Conservation (phyloP, 2,113 vertebrate genomes). For the Scopus umbretta region DNA sequence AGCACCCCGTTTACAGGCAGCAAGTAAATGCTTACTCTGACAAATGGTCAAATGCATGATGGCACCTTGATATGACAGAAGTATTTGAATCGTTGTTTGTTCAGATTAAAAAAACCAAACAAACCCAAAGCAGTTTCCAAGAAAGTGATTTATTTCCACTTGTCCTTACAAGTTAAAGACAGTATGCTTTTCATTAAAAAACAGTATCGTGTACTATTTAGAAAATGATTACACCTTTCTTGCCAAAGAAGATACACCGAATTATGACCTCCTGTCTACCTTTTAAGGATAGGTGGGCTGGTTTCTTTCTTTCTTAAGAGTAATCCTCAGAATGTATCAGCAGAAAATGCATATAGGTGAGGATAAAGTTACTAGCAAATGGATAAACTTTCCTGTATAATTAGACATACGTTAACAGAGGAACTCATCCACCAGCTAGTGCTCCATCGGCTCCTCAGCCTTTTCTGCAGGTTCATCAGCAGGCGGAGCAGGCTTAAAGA, state of each 20-base stretch:
- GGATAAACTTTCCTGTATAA: conserved; percentile 18
- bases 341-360: conserved; percentile 24
- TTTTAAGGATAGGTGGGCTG: conserved; percentile 13
- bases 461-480: conserved; percentile 82
- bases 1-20: not conserved
- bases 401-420: not conserved
- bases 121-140: conserved; percentile 7
- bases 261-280: not conserved
- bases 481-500: conserved; percentile 74
- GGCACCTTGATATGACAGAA: not conserved
- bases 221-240: conserved; percentile 67
- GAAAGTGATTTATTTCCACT: conserved; percentile 72
- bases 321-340: conserved; percentile 39
- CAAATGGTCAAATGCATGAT: not conserved
- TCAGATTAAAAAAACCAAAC: not conserved
- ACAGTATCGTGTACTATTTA: conserved; percentile 61
- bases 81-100: not conserved
- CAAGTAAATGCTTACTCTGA: not conserved
- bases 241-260: conserved; percentile 54
- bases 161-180: conserved; percentile 67
- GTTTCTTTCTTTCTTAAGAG: conserved; percentile 20
- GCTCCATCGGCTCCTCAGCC: conserved; percentile 93
- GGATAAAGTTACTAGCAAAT: conserved; percentile 53
- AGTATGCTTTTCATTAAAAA: conserved; percentile 72
- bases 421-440: conserved; percentile 72